These are phyloP conservation scores for Anoplopoma fimbria DNA, from an alignment of 2,113 vertebrate species.

Conservation along the genomic window DNA sequence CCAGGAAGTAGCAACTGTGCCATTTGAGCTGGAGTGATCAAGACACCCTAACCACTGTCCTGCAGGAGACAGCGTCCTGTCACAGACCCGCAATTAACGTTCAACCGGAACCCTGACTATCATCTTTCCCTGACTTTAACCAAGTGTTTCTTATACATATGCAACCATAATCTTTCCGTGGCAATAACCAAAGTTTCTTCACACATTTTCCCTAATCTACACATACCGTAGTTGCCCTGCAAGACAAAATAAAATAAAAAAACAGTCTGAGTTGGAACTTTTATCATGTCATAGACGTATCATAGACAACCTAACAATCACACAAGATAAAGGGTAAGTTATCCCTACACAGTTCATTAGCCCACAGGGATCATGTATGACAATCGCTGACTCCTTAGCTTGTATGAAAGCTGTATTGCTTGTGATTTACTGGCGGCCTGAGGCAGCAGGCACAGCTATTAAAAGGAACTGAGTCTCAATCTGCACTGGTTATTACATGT, in stretches of 20 bases:
- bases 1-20: background rate
- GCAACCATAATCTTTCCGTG: background rate
- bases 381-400: slow-evolving; percentile 9
- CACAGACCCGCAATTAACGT: background rate
- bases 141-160: background rate
- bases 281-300: background rate
- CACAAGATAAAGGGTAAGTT: background rate
- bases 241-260: background rate
- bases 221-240: background rate
- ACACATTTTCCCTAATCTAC: background rate
- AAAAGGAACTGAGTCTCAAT: background rate
- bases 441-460: background rate
- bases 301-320: background rate
- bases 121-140: background rate
- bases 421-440: background rate
- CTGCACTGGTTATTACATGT: background rate
- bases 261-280: background rate
- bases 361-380: background rate
- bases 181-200: background rate
- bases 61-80: background rate
- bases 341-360: slow-evolving; percentile 2
- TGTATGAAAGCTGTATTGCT: background rate
- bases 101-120: background rate
- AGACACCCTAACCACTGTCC: background rate
- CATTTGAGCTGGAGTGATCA: background rate